Evolutionary conservation across 2,888 invertebrate species (phyloP), one percentile per base, ranked within the genome.

Genomic region (Heterodera filipjevi): DNA sequence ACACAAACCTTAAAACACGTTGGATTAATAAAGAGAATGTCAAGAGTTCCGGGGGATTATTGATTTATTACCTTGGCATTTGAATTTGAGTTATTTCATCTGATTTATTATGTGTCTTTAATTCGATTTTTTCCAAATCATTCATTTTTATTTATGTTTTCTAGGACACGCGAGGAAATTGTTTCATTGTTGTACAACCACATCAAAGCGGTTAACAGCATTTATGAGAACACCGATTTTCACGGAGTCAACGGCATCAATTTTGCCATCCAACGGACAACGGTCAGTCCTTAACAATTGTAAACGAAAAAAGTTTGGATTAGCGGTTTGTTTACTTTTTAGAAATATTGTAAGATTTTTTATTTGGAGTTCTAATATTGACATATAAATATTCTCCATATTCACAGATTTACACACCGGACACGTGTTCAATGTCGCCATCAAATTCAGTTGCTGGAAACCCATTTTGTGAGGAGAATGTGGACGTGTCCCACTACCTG

Each of bases 401-500:
- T 14, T 16, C 49, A 14, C 91, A 96, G 94, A 96, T 96, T 89
- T 96, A 96, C 90, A 95, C 96, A 89, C 94, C 95, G 89, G 91
- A 92, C 16, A 93, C 94, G 0, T 93, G 95, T 87, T 93, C 93
- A 27, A 81, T 85, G 39, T 80, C 81, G 71, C 12, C 39, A 2
- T 6, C 39, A 12, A 39, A 39, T 39, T 39, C 82, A 6, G 22
- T 86, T 12, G 82, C 83, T 16, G 75, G 94, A 94, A 89, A 88
- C 79, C 88, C 88, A 27, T 88, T 89, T 77, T 87, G 87, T 76
- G 81, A 90, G 90, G 94, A 95, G 89, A 97, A 98, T 90, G 96
- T 99, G 89, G 99, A 99, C 90, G 99, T 99, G 82, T 96, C 96
- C 87, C 99, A 99, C 91, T 99, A 97, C 91, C 92, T 99, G 79